Evolutionary conservation across 2,888 invertebrate species (phyloP).

Genomic region (Dichetophora obliterata): DNA sequence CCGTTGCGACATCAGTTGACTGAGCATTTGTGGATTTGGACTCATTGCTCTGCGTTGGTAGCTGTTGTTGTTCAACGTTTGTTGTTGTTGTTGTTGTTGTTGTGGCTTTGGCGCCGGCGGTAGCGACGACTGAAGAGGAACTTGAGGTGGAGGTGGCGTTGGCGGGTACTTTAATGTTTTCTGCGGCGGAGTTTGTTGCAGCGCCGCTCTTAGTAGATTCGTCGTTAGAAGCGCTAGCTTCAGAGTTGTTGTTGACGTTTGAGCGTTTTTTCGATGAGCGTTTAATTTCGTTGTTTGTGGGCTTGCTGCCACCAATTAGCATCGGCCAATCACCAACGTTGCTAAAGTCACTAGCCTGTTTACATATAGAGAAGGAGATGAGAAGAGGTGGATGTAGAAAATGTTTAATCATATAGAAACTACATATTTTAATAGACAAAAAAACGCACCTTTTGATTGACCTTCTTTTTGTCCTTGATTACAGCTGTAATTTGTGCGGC

Average conservation of each 20-base stretch:
- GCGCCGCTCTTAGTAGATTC: slow-evolving; percentile 21
- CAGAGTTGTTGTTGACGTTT: slow-evolving; percentile 37
- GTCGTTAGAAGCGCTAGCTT: slow-evolving; percentile 15
- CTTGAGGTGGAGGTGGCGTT: slow-evolving; percentile 27
- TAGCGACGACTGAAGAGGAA: slow-evolving; percentile 25
- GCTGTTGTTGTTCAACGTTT: slow-evolving; percentile 31
- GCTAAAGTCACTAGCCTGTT: slow-evolving; percentile 87
- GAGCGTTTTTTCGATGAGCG: slow-evolving; percentile 60
- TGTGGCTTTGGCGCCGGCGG: slow-evolving; percentile 24
- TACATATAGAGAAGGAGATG: no score
- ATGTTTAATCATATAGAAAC: no score
- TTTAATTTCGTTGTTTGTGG: slow-evolving; percentile 69
- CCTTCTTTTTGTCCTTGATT: slow-evolving; percentile 72
- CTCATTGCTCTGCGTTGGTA: slow-evolving; percentile 49
- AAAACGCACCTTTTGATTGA: slow-evolving; percentile 73
- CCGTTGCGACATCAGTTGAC: slow-evolving; percentile 39
- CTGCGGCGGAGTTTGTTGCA: slow-evolving; percentile 15
- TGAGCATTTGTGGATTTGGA: slow-evolving; percentile 45
- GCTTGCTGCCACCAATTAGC: slow-evolving; percentile 75
- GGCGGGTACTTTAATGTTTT: slow-evolving; percentile 27
- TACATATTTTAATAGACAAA: neutral
- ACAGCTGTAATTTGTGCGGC: slow-evolving; percentile 65
- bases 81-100: slow-evolving; percentile 31
- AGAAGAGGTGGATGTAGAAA: neutral
- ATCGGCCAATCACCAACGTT: slow-evolving; percentile 95